Percentiles rank a stretch among this genome's conserved stretches.
phyloP scores from a whole-genome alignment of 1,140 invertebrate species.

The Hyposmocoma kahamanoa region DNA sequence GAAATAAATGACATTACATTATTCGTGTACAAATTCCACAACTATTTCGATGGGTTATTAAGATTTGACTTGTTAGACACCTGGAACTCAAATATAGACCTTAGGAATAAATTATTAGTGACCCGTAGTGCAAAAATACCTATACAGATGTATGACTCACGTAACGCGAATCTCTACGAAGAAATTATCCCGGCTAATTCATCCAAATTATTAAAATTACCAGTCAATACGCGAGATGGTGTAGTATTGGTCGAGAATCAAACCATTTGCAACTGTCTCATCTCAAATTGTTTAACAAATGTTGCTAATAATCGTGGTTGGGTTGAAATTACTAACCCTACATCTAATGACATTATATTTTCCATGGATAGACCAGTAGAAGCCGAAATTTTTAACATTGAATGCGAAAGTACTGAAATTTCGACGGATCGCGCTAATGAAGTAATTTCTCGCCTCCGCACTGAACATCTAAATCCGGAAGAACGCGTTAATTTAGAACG shows the following conservation, averaged over 20 bases:
- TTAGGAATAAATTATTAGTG: neutral
- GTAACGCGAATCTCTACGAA: no score
- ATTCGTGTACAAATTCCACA: neutral
- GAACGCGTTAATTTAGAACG: neutral
- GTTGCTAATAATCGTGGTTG: neutral
- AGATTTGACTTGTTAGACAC: neutral
- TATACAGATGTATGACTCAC: no score
- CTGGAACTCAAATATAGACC: neutral
- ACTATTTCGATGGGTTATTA: neutral
- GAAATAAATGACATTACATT: neutral
- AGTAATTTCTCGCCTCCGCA: neutral
- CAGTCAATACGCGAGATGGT: no score
- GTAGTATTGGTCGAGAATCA: no score
- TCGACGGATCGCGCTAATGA: no score
- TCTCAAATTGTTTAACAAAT: neutral
- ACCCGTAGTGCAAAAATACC: no score
- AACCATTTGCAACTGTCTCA: neutral
- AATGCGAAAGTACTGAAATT: neutral
- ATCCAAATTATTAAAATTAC: no score
- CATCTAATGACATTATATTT: neutral
- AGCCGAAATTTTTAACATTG: neutral
- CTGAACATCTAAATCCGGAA: neutral
- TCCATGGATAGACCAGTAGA: neutral
- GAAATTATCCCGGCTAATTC: no score
- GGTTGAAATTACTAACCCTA: neutral